Conservation (phyloP, 2,888 invertebrate species). For the Azorinus chamasolen region DNA sequence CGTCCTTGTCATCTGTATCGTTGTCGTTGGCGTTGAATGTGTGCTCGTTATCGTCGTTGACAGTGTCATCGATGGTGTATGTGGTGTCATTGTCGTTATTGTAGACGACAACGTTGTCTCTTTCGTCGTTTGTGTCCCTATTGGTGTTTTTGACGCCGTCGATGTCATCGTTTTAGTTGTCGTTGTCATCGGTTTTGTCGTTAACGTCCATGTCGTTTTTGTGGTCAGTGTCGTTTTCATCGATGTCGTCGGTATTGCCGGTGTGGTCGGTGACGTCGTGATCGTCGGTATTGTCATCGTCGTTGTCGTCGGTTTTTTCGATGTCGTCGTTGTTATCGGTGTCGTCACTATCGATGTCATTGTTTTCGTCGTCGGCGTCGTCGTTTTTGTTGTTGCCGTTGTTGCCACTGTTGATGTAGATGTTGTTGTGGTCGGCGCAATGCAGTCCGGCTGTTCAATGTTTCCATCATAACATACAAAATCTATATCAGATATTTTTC, state of each 20-base stretch:
- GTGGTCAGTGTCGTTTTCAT: not conserved
- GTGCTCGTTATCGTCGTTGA: not conserved
- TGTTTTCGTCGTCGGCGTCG: no score
- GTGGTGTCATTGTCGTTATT: no score
- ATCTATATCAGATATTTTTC: no score
- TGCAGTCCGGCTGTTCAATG: no score
- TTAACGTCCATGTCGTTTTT: conserved; percentile 2
- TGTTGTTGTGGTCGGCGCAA: no score
- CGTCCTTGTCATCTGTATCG: not conserved
- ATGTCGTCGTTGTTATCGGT: not conserved
- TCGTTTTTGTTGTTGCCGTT: no score
- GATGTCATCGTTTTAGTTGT: not conserved
- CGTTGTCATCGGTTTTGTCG: conserved; percentile 9
- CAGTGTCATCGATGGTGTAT: no score
- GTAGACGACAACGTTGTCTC: no score
- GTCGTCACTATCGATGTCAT: not conserved
- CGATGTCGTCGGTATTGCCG: not conserved
- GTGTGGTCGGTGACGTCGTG: not conserved
- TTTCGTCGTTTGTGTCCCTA: no score
- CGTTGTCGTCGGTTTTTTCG: conserved; percentile 1
- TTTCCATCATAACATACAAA: no score
- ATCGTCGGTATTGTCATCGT: not conserved
- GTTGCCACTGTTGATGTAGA: no score
- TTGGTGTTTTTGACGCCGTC: no score
- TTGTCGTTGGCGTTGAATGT: not conserved